phyloP scores from a whole-genome alignment of 2,113 vertebrate species.

The Misgurnus mizolepis region DNA sequence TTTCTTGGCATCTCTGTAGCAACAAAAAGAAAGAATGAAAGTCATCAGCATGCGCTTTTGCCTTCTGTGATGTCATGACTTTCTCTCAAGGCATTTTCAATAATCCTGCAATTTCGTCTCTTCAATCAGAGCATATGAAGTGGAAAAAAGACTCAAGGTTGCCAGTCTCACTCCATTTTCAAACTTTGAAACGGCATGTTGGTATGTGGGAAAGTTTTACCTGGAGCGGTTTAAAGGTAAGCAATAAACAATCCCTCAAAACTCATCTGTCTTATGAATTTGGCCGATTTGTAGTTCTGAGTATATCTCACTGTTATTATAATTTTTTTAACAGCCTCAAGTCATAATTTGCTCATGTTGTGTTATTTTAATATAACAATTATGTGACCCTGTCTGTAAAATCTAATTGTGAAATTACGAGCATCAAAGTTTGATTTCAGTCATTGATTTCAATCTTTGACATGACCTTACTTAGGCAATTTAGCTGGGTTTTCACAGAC shows the following conservation, averaged over 20 bases:
- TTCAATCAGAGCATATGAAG: conserved; percentile 92
- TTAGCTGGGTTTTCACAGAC: too few relatives aligned
- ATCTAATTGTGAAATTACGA: too few relatives aligned
- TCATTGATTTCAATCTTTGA: too few relatives aligned
- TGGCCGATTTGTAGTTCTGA: too few relatives aligned
- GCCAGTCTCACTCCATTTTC: conserved; percentile 91
- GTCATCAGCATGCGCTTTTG: conserved; percentile 37
- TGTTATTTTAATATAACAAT: too few relatives aligned
- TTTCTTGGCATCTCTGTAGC: conserved; percentile 20
- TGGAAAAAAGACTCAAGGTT: conserved; percentile 91
- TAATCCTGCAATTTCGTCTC: conserved; percentile 51
- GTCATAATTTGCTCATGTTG: too few relatives aligned
- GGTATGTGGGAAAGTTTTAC: conserved; percentile 93
- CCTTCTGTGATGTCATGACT: conserved; percentile 35
- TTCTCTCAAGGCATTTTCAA: conserved; percentile 35
- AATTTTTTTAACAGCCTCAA: too few relatives aligned
- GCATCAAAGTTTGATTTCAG: too few relatives aligned
- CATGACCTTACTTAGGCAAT: too few relatives aligned
- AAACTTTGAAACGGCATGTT: conserved; percentile 96
- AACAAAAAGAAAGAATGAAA: neutral
- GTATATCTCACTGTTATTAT: too few relatives aligned
- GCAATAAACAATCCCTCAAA: neutral
- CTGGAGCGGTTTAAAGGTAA: conserved; percentile 96
- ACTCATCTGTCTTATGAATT: neutral
- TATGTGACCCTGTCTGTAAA: too few relatives aligned